Evolutionary conservation across 2,888 invertebrate species (phyloP).

Genomic region (Criorhina ranunculi): DNA sequence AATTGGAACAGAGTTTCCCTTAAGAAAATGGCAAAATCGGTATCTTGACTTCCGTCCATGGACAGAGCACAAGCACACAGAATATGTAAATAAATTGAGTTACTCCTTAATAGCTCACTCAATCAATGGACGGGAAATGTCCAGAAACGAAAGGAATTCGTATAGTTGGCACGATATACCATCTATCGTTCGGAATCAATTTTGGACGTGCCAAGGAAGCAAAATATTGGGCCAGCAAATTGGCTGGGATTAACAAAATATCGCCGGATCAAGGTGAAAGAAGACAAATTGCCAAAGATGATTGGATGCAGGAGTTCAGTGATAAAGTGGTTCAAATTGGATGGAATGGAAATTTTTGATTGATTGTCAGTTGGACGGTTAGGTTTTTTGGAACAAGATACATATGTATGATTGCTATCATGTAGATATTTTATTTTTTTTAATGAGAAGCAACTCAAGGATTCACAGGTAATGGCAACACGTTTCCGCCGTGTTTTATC

Average conservation of each 20-base stretch:
- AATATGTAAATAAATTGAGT: slow-evolving; percentile 55
- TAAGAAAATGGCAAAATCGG: slow-evolving; percentile 7
- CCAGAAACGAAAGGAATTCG: slow-evolving; percentile 7
- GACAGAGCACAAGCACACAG: no score
- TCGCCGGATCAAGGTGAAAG: slow-evolving; percentile 31
- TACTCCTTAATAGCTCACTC: slow-evolving; percentile 56
- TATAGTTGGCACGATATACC: slow-evolving; percentile 31
- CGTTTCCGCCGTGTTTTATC: no score
- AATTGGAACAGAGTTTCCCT: slow-evolving; percentile 15
- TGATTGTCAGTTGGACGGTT: slow-evolving; percentile 24
- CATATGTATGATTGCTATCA: no score
- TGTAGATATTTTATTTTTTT: no score
- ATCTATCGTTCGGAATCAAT: slow-evolving; percentile 52
- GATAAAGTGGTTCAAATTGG: slow-evolving; percentile 37
- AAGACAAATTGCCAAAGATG: slow-evolving; percentile 53
- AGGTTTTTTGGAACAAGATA: not conserved
- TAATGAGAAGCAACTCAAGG: no score
- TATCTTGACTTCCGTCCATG: not conserved
- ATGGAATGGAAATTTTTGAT: slow-evolving; percentile 39
- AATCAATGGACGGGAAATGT: slow-evolving; percentile 42
- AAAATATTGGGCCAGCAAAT: slow-evolving; percentile 51
- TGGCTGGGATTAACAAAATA: slow-evolving; percentile 38
- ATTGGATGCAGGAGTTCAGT: slow-evolving; percentile 37
- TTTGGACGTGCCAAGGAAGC: slow-evolving; percentile 56
- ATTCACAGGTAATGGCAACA: no score